phyloP scores from a whole-genome alignment of 2,888 invertebrate species.

The Germaria angustata region DNA sequence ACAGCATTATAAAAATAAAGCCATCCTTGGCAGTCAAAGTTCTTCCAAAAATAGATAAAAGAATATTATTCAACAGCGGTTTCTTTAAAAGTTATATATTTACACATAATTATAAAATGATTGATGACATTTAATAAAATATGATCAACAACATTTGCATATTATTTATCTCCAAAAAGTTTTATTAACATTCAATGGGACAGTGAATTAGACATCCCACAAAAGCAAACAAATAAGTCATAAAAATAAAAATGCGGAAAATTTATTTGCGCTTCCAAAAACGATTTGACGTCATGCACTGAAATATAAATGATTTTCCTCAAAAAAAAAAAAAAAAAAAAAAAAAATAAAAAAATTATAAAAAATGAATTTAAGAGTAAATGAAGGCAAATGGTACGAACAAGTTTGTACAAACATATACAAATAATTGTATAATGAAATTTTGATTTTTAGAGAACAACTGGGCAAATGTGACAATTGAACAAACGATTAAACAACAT shows the following conservation, averaged over 20 bases:
- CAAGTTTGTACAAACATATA: not conserved
- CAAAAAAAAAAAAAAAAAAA: not conserved
- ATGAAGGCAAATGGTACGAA: slow-evolving; percentile 9
- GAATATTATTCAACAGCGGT: not conserved
- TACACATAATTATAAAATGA: not conserved
- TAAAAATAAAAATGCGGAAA: slow-evolving; percentile 1
- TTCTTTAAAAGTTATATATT: not conserved
- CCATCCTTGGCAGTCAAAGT: no score
- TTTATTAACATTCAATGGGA: not conserved
- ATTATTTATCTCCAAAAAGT: not conserved
- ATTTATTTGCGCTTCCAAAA: not conserved
- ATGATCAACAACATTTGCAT: not conserved
- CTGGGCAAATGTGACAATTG: slow-evolving; percentile 4
- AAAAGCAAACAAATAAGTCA: slow-evolving; percentile 5
- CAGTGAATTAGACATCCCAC: not conserved
- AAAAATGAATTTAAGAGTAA: slow-evolving; percentile 25
- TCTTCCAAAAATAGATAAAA: not conserved
- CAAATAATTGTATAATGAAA: not conserved
- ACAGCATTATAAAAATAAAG: no score
- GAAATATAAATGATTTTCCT: not conserved
- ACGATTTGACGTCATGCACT: slow-evolving; percentile 55
- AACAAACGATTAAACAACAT: slow-evolving; percentile 11
- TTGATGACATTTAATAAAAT: not conserved
- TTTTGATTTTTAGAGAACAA: not conserved
- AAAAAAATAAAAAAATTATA: no score